A percentile compares a stretch with the other conserved stretches of the same genome.
Conservation (phyloP, 92 coral and sea anemone species). For the Epizoanthus ramosus region DNA sequence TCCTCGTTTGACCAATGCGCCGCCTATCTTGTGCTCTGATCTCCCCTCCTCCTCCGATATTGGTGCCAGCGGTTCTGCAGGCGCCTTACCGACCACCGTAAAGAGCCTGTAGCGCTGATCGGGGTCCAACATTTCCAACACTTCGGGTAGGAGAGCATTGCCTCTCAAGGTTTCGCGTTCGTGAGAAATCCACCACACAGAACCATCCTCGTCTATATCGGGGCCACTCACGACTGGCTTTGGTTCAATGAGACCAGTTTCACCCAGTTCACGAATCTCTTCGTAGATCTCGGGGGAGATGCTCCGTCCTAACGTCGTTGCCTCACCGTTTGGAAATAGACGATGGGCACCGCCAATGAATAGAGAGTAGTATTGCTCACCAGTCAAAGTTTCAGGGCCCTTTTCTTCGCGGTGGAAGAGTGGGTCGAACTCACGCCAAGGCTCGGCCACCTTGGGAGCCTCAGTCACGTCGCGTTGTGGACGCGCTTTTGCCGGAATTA, state of each 20-base stretch:
- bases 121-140: conserved; percentile 22
- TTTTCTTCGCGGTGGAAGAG: no score
- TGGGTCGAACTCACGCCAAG: not conserved
- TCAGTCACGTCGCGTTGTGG: not conserved
- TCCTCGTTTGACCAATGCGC: not conserved
- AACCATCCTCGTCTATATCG: not conserved
- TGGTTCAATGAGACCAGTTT: not conserved
- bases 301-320: not conserved
- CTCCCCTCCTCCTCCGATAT: conserved; percentile 8
- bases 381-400: conserved; percentile 11
- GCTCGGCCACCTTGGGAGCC: not conserved
- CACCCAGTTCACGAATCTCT: conserved; percentile 19
- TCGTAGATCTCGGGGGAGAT: conserved; percentile 21
- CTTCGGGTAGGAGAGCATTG: conserved; percentile 12
- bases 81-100: conserved; percentile 23
- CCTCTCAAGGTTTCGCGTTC: conserved; percentile 1
- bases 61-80: not conserved
- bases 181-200: conserved; percentile 4
- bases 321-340: conserved; percentile 1
- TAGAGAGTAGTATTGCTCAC: not conserved
- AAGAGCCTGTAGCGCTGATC: conserved; percentile 31
- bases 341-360: not conserved
- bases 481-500: not conserved
- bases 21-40: conserved; percentile 4
- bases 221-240: conserved; percentile 8